Evolutionary conservation across 2,797 vertebrate species (phyloP).

Genomic region (Octomys mimax): DNA sequence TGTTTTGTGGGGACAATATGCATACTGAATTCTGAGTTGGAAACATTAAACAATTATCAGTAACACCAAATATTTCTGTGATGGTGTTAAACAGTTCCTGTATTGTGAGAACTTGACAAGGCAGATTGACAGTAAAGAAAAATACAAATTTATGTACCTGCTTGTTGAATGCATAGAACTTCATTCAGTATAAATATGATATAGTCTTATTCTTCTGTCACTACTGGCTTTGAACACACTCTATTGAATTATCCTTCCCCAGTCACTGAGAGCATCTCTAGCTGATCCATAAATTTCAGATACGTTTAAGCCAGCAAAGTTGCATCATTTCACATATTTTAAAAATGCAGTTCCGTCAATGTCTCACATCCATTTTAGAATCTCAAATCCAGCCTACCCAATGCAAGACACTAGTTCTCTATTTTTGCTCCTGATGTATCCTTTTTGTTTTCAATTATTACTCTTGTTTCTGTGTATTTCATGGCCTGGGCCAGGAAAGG

Average conservation of each 20-base stretch:
- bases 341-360: neutral
- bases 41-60: neutral
- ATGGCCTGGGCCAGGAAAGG: neutral
- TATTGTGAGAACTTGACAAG: neutral
- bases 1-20: neutral
- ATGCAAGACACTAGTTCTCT: neutral
- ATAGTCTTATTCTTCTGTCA: neutral
- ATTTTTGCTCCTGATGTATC: neutral
- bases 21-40: neutral
- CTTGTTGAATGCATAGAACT: neutral
- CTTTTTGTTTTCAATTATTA: neutral
- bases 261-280: neutral
- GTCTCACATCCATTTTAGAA: neutral
- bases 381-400: neutral
- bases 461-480: neutral
- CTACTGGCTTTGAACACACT: neutral
- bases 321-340: neutral
- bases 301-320: slow-evolving; percentile 1
- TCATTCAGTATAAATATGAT: neutral
- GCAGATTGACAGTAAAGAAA: neutral
- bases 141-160: neutral
- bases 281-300: neutral
- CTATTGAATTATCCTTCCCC: neutral
- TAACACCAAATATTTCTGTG: neutral
- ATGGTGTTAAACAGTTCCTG: neutral